Evolutionary conservation across 2,888 invertebrate species (phyloP), one percentile per base, ranked within the genome.

Genomic region (Trichogramma dendrolimi): DNA sequence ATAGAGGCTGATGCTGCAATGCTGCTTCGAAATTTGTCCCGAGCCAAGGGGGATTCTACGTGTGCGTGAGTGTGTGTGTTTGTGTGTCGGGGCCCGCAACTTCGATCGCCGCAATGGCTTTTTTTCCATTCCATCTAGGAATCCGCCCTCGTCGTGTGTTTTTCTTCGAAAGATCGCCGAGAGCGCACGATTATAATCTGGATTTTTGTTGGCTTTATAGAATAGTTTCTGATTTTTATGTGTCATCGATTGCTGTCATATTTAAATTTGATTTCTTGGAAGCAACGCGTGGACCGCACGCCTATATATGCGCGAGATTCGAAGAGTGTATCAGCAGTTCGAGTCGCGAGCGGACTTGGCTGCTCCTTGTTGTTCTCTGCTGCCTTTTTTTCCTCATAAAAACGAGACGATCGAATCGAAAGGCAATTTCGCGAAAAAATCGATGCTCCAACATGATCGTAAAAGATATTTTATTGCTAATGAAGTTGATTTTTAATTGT

Each of bases 231-330:
- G 55, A 55, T 55, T 50, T 65, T 62, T 58, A 58, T 60, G 27
- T 27, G 55, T 62, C 60, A 60, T 60, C 58, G 57, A 60, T 62
- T 65, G 58, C 60, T 62, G 65, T 62, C 65, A 60, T 58, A 60
- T 62, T 65, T 58, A 60, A 65, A 65, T 65, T 60, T 53, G 60
- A 62, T 65, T 65, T 65, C 65, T 49, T 50, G 57, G 60, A 65
- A 64, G 5, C 27, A 27, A 27, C 27, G 27, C 27, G 27, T 27
- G 27, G 27, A 27, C 27, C 27, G 27, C 27, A 27, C 27, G 27
- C 27, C 27, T 27, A 27, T 27, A 27, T 27, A 27, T 27, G 27
- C 27, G 27, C 27, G 27, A 27, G 27, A 27, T 27, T 2, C 27
- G 27, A 27, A 27, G 27, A 27, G 27, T 27, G 27, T 27, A 27